Percentiles rank a stretch among this genome's conserved stretches.
Evolutionary conservation across 2,113 vertebrate genomes (phyloP).

Genomic region (Ellobius talpinus): DNA sequence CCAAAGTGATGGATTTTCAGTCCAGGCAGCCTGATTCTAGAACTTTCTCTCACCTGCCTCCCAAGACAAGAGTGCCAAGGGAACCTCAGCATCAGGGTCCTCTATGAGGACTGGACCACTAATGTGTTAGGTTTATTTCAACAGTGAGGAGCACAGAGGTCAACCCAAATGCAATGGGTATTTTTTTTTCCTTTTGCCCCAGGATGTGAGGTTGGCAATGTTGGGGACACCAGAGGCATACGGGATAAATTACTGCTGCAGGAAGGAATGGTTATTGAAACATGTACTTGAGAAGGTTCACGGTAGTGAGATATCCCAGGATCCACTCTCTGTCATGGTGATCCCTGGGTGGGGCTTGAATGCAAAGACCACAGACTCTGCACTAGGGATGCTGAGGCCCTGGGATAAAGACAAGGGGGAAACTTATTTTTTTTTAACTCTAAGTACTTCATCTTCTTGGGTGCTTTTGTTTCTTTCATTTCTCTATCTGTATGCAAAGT

Average conservation of each 20-base stretch:
- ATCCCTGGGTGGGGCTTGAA: no score
- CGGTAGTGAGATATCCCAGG: not conserved
- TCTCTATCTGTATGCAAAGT: not conserved
- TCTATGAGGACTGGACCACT: fast-evolving
- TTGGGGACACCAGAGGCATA: not conserved
- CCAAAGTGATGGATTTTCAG: not conserved
- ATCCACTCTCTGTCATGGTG: not conserved
- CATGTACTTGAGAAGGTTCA: not conserved
- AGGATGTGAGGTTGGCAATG: not conserved
- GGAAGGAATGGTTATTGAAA: not conserved
- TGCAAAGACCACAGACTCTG: not conserved
- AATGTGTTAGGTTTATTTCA: not conserved
- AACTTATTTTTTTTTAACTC: not conserved
- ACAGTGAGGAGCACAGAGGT: not conserved
- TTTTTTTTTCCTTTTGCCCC: not conserved
- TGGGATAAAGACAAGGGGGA: not conserved
- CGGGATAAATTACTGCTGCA: not conserved
- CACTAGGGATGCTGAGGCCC: not conserved
- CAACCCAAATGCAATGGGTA: fast-evolving
- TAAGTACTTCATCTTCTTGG: not conserved
- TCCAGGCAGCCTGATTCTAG: not conserved
- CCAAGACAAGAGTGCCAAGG: not conserved
- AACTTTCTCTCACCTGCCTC: not conserved
- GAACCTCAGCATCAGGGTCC: fast-evolving
- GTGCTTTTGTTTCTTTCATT: not conserved